A percentile compares a stretch with the other conserved stretches of the same genome.
phyloP scores from a whole-genome alignment of 1,140 invertebrate species.

The Bombus soroeensis region DNA sequence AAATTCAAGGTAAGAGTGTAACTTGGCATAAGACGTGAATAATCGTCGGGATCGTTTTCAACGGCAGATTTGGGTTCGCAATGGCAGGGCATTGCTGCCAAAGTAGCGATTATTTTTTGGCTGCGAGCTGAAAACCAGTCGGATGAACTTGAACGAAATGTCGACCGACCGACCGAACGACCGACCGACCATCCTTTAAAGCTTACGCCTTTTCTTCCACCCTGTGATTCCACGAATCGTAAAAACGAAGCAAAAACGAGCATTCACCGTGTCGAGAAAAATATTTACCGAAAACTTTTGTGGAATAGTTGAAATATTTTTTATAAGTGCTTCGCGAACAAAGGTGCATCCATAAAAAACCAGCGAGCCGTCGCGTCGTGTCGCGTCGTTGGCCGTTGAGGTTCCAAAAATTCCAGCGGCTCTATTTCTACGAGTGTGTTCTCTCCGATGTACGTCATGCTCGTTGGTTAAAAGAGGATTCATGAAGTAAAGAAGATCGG shows the following conservation, averaged over 20 bases:
- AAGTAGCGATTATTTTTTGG: background rate
- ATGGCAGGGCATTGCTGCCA: background rate
- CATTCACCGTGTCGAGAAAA: background rate
- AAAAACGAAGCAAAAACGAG: no score
- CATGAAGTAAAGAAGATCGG: background rate
- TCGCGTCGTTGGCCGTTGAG: background rate
- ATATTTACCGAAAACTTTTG: background rate
- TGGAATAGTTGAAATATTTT: background rate
- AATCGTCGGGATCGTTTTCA: background rate
- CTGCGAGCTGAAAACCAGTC: constrained; percentile 5
- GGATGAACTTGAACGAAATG: background rate
- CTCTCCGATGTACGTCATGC: background rate
- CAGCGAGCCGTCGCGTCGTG: background rate
- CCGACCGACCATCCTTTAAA: background rate
- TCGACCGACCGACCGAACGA: no score
- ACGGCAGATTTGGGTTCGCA: background rate
- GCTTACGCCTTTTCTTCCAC: no score
- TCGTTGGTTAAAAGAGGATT: background rate
- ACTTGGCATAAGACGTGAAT: background rate
- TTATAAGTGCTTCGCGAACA: background rate
- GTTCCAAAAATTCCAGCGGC: background rate
- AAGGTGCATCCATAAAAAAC: background rate
- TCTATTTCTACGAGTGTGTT: background rate
- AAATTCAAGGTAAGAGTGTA: background rate
- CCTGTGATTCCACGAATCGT: background rate